phyloP scores from a whole-genome alignment of 2,113 vertebrate genomes.

The Bubo bubo region DNA sequence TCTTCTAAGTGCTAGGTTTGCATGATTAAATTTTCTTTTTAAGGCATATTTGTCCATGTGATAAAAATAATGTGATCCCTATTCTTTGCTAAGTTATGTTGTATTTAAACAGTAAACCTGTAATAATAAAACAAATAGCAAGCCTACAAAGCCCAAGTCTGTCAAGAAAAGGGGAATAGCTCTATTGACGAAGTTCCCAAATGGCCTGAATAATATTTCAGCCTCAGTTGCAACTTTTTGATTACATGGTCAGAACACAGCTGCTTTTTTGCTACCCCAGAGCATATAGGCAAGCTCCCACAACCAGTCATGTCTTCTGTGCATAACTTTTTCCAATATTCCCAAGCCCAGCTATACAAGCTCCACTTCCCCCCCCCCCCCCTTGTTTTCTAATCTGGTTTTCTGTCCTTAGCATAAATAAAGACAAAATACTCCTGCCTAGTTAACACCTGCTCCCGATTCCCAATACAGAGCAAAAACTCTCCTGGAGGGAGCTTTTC shows the following conservation, averaged over 20 bases:
- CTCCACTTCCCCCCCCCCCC: not conserved
- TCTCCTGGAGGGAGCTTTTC: not conserved
- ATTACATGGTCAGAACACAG: not conserved
- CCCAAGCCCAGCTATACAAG: not conserved
- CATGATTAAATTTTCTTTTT: not conserved
- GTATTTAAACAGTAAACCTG: not conserved
- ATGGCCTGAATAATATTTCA: not conserved
- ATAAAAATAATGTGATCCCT: not conserved
- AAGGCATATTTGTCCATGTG: not conserved
- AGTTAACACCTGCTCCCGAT: not conserved
- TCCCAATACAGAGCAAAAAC: not conserved
- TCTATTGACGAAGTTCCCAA: not conserved
- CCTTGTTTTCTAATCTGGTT: not conserved
- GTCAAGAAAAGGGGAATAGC: not conserved
- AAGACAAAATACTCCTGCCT: not conserved
- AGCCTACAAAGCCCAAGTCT: not conserved
- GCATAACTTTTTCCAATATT: rapidly evolving
- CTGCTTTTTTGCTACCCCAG: not conserved
- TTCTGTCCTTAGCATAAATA: not conserved
- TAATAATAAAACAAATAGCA: not conserved
- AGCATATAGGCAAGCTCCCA: not conserved
- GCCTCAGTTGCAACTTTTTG: not conserved
- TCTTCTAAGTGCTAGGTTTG: not conserved
- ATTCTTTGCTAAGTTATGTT: not conserved
- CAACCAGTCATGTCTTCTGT: not conserved